Evolutionary conservation across 2,888 invertebrate species (phyloP).

Genomic region (Lumbricus terrestris): DNA sequence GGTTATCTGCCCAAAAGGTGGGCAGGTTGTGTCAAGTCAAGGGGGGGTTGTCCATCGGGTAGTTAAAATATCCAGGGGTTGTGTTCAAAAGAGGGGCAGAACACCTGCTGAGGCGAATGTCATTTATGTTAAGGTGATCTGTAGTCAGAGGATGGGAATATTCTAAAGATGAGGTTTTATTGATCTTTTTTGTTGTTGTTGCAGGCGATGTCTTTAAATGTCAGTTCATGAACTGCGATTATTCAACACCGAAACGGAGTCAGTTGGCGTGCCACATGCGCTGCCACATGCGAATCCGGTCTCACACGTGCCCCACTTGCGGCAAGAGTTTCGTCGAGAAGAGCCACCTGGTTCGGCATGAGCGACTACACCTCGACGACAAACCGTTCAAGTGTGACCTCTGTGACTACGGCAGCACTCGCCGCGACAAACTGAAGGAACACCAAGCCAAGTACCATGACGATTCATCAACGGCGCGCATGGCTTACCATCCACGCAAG

Average conservation of each 20-base stretch:
- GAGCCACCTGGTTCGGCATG: slow-evolving; percentile 69
- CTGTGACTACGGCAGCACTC: slow-evolving; percentile 69
- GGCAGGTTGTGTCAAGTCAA: no score
- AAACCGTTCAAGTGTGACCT: slow-evolving; percentile 68
- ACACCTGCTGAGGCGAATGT: no score
- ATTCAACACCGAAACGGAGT: slow-evolving; percentile 68
- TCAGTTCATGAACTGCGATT: slow-evolving; percentile 67
- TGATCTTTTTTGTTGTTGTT: slow-evolving; percentile 25
- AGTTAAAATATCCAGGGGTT: no score
- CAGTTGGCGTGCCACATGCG: slow-evolving; percentile 69
- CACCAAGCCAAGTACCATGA: slow-evolving; percentile 62
- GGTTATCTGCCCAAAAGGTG: no score
- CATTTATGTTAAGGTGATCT: no score
- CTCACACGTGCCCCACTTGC: slow-evolving; percentile 66
- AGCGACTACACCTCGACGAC: slow-evolving; percentile 68
- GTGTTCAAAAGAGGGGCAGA: no score
- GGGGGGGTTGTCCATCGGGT: no score
- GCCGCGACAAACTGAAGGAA: slow-evolving; percentile 69
- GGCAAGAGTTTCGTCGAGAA: slow-evolving; percentile 70
- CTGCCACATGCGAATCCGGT: slow-evolving; percentile 63
- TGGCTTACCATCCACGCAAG: not conserved
- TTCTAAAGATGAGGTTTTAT: no score
- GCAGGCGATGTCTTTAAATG: slow-evolving; percentile 68
- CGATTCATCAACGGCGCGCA: slow-evolving; percentile 29
- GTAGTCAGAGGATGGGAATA: no score